Base-by-base conservation (phyloP, 2,113 vertebrate species). In the Menidia beryllina region DNA sequence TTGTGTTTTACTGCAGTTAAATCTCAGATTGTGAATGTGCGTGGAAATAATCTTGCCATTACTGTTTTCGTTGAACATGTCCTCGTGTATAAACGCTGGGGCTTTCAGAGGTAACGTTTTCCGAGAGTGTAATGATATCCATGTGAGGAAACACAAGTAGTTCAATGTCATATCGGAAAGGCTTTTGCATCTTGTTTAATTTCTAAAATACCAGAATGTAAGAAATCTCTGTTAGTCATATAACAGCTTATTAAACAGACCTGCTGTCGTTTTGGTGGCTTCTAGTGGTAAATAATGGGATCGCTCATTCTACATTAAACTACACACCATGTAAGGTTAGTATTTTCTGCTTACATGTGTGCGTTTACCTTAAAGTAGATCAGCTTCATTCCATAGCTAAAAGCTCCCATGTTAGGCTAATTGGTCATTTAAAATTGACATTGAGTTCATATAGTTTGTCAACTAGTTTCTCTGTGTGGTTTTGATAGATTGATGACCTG, bases 201-300 rank as follows among this genome's bases (percentile, higher is more conserved):
- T 34, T 17, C 19, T 10, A 4, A 7, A 2, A 56, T 21, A 14
- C 0, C n/a, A n/a, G n/a, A n/a, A 1, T 12, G 34, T 15, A 15
- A 49, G 19, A 17, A 7, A 3, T 36, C 2, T 19, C 26, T 15
- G 8, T 17, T n/a, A 70, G 50, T 73, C 49, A 63, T 75, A 23
- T 53, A 49, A 58, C 23, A 10, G 19, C 38, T 21, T 58, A 43
- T 5, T 5, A 19, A 53, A 21, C 5, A 54, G 5, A 7, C 2
- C 7, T 27, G 13, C 38, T 19, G n/a, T 43, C 15, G 3, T 59
- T 78, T 64, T 50, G 77, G 74, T 45, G 77, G 50, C 82, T 70
- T 73, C 73, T 81, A 71, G 71, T 38, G 67, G 58, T 67, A 19
- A 57, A 7, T 62, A 2, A 48, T 17, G 38, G 30, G 13, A 24